Percentiles rank a stretch among this genome's conserved stretches.
phyloP scores from a whole-genome alignment of 2,888 invertebrate species.

The Eristalinus sepulchralis region DNA sequence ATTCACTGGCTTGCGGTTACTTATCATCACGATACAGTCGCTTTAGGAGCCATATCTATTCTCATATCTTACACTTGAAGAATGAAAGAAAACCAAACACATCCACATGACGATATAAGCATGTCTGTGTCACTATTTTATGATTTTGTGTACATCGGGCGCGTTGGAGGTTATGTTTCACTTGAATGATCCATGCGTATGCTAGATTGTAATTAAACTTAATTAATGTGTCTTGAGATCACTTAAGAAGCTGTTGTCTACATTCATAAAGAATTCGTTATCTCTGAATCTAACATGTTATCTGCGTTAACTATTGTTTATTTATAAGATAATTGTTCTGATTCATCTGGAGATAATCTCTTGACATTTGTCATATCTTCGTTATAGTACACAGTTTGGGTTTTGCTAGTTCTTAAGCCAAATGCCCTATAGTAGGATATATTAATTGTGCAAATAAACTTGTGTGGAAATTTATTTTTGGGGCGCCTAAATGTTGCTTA shows the following conservation, averaged over 20 bases:
- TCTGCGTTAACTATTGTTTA: constrained; percentile 29
- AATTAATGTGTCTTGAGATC: constrained; percentile 11
- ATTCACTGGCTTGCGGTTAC: too few relatives aligned
- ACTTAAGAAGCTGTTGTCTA: constrained; percentile 14
- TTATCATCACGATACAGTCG: too few relatives aligned
- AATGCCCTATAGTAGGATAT: neutral
- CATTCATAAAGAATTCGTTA: constrained; percentile 16
- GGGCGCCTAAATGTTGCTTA: neutral
- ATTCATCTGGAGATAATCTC: constrained; percentile 35
- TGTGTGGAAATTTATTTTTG: neutral
- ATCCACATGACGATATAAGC: neutral
- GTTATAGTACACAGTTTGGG: neutral
- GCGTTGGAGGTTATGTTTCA: neutral
- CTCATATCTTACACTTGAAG: too few relatives aligned
- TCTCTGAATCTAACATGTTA: constrained; percentile 15
- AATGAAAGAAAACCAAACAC: neutral
- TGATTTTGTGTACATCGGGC: neutral
- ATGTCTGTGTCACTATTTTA: neutral
- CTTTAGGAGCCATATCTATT: neutral
- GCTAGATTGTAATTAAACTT: constrained; percentile 5
- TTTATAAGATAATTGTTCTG: constrained; percentile 15
- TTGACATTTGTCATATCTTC: constrained; percentile 29
- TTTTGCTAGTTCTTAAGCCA: constrained; percentile 16
- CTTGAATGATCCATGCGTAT: neutral
- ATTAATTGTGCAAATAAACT: neutral